Evolutionary conservation across 1,140 invertebrate genomes (phyloP).

Genomic region (Cyclargus thomasi): DNA sequence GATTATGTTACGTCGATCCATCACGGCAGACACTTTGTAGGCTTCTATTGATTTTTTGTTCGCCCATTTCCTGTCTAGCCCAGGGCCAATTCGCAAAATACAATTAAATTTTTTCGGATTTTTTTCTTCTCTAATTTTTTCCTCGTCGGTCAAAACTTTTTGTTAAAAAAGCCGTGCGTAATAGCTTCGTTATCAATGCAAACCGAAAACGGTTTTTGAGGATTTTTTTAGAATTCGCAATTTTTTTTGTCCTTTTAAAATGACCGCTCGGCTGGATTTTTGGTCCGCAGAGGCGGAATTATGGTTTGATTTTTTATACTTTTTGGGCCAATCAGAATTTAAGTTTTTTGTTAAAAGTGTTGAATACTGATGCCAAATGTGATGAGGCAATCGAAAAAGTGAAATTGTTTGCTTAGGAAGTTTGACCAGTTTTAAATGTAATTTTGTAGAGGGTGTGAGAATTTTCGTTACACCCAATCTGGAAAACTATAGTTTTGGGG

Average conservation of each 20-base stretch:
- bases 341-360: neutral
- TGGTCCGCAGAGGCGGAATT: neutral
- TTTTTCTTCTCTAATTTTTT: constrained; percentile 44
- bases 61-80: constrained; percentile 62
- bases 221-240: constrained; percentile 35
- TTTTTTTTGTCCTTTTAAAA: constrained; percentile 19
- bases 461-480: no score
- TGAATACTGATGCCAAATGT: neutral
- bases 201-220: constrained; percentile 19
- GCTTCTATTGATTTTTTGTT: constrained; percentile 57
- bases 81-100: constrained; percentile 45
- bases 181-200: constrained; percentile 24
- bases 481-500: no score
- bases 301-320: constrained; percentile 14
- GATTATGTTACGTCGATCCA: constrained; percentile 68
- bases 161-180: constrained; percentile 18
- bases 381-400: neutral
- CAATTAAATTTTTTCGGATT: constrained; percentile 58
- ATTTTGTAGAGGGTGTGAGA: no score
- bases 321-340: neutral
- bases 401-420: neutral
- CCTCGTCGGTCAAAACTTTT: constrained; percentile 48
- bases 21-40: constrained; percentile 59
- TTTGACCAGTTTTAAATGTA: neutral
- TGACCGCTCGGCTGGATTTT: constrained; percentile 30